Evolutionary conservation across 2,797 vertebrate species (phyloP).

Genomic region (Benthosema pterotum): DNA sequence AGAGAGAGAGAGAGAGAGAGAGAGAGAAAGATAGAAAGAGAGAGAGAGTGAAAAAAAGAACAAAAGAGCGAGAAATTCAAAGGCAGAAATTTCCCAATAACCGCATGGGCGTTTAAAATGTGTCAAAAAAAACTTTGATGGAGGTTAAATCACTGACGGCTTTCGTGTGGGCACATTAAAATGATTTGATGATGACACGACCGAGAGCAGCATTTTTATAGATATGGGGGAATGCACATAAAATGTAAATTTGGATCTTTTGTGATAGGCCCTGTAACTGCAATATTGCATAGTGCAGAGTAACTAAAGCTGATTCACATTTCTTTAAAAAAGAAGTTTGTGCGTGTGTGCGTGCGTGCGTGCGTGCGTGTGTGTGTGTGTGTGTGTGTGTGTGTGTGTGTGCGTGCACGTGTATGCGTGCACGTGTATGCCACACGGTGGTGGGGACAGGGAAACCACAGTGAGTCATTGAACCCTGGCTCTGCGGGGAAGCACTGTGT

Average conservation of each 20-base stretch:
- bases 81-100: conserved; percentile 73
- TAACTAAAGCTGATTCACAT: conserved; percentile 37
- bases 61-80: conserved; percentile 66
- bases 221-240: not conserved
- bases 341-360: too few relatives aligned
- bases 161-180: conserved; percentile 58
- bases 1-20: too few relatives aligned
- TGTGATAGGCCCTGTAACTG: too few relatives aligned
- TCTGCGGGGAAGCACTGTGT: conserved; percentile 61
- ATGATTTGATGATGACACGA: not conserved
- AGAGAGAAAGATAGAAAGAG: too few relatives aligned
- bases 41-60: too few relatives aligned
- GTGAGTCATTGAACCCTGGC: conserved; percentile 41
- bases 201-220: too few relatives aligned
- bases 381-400: too few relatives aligned
- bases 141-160: conserved; percentile 64
- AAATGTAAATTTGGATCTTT: conserved; percentile 26
- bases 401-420: too few relatives aligned
- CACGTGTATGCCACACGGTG: too few relatives aligned
- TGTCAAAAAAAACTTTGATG: conserved; percentile 67
- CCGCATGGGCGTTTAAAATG: conserved; percentile 66
- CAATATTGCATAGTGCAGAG: not conserved
- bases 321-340: not conserved
- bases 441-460: conserved; percentile 55
- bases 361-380: too few relatives aligned